phyloP scores from a whole-genome alignment of 1,140 invertebrate species.

The Vanessa tameamea region DNA sequence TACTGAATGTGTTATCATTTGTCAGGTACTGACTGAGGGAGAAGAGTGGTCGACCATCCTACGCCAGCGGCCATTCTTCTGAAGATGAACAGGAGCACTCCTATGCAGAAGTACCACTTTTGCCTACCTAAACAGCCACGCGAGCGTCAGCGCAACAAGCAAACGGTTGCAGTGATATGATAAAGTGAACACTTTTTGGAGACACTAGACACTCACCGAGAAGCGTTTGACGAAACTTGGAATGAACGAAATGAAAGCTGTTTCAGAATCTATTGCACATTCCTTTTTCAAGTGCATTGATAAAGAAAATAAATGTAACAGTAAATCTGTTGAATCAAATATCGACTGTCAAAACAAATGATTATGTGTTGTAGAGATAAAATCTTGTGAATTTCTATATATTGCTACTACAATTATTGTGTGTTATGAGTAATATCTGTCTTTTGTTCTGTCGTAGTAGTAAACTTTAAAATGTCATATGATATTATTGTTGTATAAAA shows the following conservation, averaged over 20 bases:
- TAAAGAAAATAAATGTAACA: not conserved
- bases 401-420: not conserved
- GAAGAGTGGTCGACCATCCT: conserved; percentile 70
- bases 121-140: conserved; percentile 44
- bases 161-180: not conserved
- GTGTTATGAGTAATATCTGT: conserved; percentile 1
- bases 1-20: conserved; percentile 11
- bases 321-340: not conserved
- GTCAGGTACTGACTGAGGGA: conserved; percentile 76
- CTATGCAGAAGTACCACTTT: conserved; percentile 60
- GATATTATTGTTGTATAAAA: not conserved
- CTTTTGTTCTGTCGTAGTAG: not conserved
- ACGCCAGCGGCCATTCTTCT: conserved; percentile 71
- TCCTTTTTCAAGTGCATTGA: conserved; percentile 2
- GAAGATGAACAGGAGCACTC: conserved; percentile 64
- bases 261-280: not conserved
- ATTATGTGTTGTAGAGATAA: conserved; percentile 5
- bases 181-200: not conserved
- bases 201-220: not conserved
- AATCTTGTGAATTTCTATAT: not conserved
- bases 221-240: not conserved
- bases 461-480: not conserved
- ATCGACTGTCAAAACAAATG: not conserved
- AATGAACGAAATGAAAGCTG: not conserved
- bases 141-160: too few species aligned